Conservation (phyloP, 2,113 vertebrate species). For the Pelusios castaneus region DNA sequence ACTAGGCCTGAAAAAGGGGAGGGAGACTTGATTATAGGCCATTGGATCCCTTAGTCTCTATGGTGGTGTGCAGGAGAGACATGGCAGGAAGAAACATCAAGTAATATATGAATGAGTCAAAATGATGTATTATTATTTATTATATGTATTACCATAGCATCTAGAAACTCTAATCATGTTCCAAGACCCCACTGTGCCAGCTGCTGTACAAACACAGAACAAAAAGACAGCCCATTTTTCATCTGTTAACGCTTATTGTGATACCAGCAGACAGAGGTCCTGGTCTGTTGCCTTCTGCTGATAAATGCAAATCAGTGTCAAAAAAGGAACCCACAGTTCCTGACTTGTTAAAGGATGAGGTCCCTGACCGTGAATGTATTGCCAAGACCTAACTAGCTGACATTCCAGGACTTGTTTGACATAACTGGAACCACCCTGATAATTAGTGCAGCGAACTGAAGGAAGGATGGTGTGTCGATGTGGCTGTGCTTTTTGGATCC, state of each 20-base stretch:
- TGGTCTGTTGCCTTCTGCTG: neutral
- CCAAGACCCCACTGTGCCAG: neutral
- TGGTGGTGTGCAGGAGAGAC: neutral
- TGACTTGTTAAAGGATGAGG: neutral
- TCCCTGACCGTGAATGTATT: neutral
- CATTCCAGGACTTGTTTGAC: neutral
- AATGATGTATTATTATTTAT: neutral
- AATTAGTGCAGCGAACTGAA: neutral
- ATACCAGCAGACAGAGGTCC: neutral
- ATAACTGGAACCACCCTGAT: neutral
- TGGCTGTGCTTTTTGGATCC: neutral
- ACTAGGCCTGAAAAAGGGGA: neutral
- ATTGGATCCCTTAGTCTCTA: neutral
- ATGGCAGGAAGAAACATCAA: neutral
- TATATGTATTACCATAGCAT: neutral
- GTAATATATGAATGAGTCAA: neutral
- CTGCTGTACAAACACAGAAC: neutral
- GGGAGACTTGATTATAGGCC: neutral
- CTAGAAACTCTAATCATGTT: neutral
- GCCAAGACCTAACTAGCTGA: neutral
- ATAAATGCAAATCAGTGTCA: neutral
- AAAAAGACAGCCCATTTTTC: neutral
- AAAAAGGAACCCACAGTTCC: neutral
- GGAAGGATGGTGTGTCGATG: neutral
- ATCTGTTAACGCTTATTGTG: neutral